Conservation (phyloP, 2,113 vertebrate genomes). For the Cynopterus brachyotis region DNA sequence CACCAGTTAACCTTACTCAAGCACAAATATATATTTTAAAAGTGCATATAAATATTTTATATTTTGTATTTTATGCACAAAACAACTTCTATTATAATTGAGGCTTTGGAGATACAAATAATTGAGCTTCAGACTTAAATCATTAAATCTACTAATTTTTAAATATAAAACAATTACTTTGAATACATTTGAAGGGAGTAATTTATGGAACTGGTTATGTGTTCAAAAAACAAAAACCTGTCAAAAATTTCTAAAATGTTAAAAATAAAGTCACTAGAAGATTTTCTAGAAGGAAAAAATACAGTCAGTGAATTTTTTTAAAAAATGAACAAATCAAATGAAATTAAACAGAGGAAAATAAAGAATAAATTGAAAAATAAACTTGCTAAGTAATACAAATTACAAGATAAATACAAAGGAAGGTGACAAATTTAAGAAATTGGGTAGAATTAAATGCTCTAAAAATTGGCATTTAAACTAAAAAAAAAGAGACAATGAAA, state of each 20-base stretch:
- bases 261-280: not conserved
- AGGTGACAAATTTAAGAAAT: not conserved
- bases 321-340: not conserved
- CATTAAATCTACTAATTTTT: not conserved
- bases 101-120: not conserved
- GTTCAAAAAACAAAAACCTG: not conserved
- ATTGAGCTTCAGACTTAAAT: not conserved
- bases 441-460: not conserved
- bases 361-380: not conserved
- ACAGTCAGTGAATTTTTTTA: not conserved
- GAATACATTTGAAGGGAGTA: not conserved
- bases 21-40: not conserved
- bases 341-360: not conserved
- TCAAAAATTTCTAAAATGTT: not conserved
- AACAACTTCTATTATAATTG: not conserved
- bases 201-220: not conserved
- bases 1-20: not conserved
- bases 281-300: not conserved
- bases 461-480: not conserved
- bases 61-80: not conserved
- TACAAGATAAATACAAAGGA: not conserved
- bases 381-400: not conserved
- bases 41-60: too few species aligned
- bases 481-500: not conserved
- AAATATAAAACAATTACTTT: not conserved